Evolutionary conservation across 1,140 invertebrate species (phyloP), one percentile per base, ranked within the genome.

Genomic region (Drosophila arawakana): DNA sequence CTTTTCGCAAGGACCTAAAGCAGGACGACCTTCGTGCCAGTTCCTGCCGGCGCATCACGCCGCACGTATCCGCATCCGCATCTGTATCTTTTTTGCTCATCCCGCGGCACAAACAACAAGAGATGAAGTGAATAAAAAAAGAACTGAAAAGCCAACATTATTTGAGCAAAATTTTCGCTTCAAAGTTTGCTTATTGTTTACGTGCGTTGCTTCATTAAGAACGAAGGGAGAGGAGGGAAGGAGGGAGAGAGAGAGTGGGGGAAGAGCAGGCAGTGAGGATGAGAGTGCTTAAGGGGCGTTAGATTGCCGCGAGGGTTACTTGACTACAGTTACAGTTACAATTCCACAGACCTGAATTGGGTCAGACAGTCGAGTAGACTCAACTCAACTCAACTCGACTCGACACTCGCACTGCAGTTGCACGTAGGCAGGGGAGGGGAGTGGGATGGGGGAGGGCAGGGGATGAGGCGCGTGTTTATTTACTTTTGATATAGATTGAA

Each of bases 171-270:
- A 88, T 88, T 84, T 88, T 88, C 84, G 84, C 83, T 89, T 80
- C 83, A 88, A 88, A 88, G 83, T 88, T 88, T 88, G 83, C 83
- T 88, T 88, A 88, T 88, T 88, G 83, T 88, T 88, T 88, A 88
- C 83, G 83, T 88, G 83, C 83, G 83, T 89, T 88, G 83, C 83
- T 88, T 88, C 83, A 88, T 88, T 88, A 88, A 88, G 83, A 88
- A 86, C 77, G 70, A 73, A 59, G 69, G 61, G 57, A 55, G 39
- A 44, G 49, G 2, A 49, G 43, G 3, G 13, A 35, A n/a, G 2
- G 47, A 39, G 30, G 11, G 46, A n/a, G 13, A 55, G 37, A 66
- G 18, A 55, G 37, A 66, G 18, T 25, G 30, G 5, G 21, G 43
- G 9, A 3, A 21, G 37, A 50, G 9, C 9, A 34, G 41, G 18